Percentiles rank a stretch among this genome's conserved stretches.
Evolutionary conservation across 92 coral and sea anemone genomes (phyloP).

Genomic region (Montipora capitata): DNA sequence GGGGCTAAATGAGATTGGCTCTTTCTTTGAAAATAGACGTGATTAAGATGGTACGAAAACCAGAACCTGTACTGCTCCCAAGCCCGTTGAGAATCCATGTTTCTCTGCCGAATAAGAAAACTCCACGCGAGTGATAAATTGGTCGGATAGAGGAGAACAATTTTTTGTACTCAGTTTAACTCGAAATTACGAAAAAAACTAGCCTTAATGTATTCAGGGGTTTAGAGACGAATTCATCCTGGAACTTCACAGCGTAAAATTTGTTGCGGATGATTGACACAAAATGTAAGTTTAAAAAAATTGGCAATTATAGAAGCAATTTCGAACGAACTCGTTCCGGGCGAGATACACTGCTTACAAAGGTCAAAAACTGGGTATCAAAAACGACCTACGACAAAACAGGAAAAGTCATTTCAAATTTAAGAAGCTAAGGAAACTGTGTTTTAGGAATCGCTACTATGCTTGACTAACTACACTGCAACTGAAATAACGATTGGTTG

Average conservation of each 20-base stretch:
- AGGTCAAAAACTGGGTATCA: too few species aligned
- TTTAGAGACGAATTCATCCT: too few species aligned
- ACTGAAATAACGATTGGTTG: constrained; percentile 21
- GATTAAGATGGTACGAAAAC: constrained; percentile 96
- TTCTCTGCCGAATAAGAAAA: neutral
- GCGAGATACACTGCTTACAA: too few species aligned
- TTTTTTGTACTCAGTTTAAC: too few species aligned
- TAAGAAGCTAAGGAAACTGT: constrained; percentile 28
- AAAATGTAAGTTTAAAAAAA: neutral
- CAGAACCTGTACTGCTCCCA: constrained; percentile 80
- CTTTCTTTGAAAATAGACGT: constrained; percentile 77
- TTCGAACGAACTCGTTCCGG: neutral
- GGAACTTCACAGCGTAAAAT: neutral
- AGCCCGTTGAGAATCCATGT: constrained; percentile 69
- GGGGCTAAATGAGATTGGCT: constrained; percentile 45
- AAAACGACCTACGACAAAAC: neutral
- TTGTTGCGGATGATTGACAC: neutral
- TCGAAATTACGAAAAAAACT: too few species aligned
- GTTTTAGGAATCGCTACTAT: neutral
- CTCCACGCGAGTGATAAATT: neutral
- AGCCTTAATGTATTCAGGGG: too few species aligned
- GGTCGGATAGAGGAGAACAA: too few species aligned
- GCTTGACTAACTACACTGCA: constrained; percentile 16
- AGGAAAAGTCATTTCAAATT: constrained; percentile 36
- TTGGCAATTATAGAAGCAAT: neutral